phyloP scores from a whole-genome alignment of 2,797 vertebrate genomes.

The Tauraco hartlaubi region DNA sequence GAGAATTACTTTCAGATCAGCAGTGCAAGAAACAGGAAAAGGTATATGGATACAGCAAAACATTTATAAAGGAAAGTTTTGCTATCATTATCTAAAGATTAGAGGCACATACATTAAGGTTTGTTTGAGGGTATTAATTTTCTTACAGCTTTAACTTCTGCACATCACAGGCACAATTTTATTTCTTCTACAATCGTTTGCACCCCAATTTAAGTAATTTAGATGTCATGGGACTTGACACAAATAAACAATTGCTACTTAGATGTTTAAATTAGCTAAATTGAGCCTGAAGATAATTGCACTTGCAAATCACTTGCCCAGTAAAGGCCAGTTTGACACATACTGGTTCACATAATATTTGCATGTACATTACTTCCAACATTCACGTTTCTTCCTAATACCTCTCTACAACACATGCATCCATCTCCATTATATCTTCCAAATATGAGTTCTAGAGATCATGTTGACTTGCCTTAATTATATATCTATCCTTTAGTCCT shows the following conservation, averaged over 20 bases:
- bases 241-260: not conserved
- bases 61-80: not conserved
- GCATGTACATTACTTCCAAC: not conserved
- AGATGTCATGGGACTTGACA: not conserved
- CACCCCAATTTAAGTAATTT: not conserved
- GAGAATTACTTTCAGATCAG: not conserved
- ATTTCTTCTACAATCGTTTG: not conserved
- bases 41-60: not conserved
- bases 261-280: slow-evolving; percentile 33
- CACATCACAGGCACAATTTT: not conserved
- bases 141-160: not conserved
- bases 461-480: not conserved
- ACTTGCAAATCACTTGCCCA: not conserved
- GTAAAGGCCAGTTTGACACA: not conserved
- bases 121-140: not conserved
- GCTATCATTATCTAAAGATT: not conserved
- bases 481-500: not conserved
- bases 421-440: not conserved
- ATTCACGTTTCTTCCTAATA: not conserved
- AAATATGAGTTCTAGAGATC: not conserved
- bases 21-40: not conserved
- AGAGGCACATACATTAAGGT: not conserved
- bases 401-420: not conserved
- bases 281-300: slow-evolving; percentile 21
- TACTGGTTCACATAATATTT: not conserved